Evolutionary conservation across 2,888 invertebrate genomes (phyloP).

Genomic region (Heliconius cydno): DNA sequence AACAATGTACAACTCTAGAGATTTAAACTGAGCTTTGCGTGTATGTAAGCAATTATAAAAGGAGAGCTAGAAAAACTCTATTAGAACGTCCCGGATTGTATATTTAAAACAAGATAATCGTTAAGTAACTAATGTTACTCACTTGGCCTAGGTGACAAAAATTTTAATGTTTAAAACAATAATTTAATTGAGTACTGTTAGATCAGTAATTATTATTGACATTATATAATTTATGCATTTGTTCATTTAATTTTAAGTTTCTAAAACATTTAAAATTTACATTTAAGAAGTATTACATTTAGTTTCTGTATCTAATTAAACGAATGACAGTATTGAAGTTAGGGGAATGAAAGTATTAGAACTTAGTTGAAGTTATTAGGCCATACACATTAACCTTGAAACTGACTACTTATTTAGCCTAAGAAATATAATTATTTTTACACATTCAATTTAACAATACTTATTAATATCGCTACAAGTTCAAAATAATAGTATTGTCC

Average conservation of each 20-base stretch:
- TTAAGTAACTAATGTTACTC: too few relatives aligned
- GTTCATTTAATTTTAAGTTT: neutral
- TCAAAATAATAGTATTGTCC: conserved; percentile 44
- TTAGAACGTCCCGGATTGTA: too few relatives aligned
- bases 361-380: neutral
- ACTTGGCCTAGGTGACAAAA: too few relatives aligned
- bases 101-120: too few relatives aligned
- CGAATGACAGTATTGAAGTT: neutral
- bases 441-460: neutral
- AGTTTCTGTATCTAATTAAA: neutral
- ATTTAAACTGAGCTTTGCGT: too few relatives aligned
- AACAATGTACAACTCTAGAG: too few relatives aligned
- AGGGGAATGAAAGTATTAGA: neutral
- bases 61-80: too few relatives aligned
- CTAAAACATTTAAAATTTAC: neutral
- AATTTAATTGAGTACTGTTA: neutral
- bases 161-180: too few relatives aligned
- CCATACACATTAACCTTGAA: neutral
- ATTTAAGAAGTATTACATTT: neutral
- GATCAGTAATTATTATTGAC: neutral
- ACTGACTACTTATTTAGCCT: neutral
- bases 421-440: conserved; percentile 25
- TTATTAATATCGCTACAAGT: conserved; percentile 15
- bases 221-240: neutral
- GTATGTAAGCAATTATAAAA: too few relatives aligned